Base-by-base conservation (phyloP, 2,113 vertebrate species). In the Grammomys dolichurus region DNA sequence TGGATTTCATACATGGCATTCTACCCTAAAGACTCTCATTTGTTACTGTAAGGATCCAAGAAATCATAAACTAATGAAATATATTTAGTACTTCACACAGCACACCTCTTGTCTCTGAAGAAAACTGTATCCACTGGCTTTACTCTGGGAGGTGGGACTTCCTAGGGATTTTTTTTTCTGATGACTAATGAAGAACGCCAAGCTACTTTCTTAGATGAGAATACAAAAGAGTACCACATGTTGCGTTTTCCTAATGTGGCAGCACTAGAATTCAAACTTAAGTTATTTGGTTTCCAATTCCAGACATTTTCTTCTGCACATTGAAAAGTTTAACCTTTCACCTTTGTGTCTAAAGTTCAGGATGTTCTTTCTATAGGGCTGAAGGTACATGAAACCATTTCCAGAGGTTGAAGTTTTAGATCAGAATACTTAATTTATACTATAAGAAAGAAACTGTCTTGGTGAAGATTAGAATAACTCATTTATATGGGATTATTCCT, bases 121-220 rank as follows among this genome's bases (percentile, higher is more conserved):
- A 10, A 75, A 75, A 13, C 86, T 46, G 14, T 58, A 77, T 20
- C 40, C 43, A 94, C 17, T 69, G 46, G 26, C 24, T 91, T 82
- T 87, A 56, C 67, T 77, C 81, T 92, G 60, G 13, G 14, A 87
- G 85, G 46, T 54, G 20, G 4, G 4, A 20, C 5, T 19, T 76
- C n/a, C 48, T 16, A 11, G 76, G 22, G 84, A 40, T 87, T 95
- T 95, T 82, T 40, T 28, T 43, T 96, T 93, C 33, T 78, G 26
- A 3, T 81, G 26, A 46, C 65, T 91, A 54, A 12, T 6, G 28
- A n/a, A 54, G 33, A 13, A 40, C 40, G n/a, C 7, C 60, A 69
- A 51, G 31, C 10, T 60, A 22, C 56, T 58, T 93, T 78, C 31
- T 80, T 26, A 40, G 54, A 46, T 54, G 22, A 85, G 33, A 24